Evolutionary conservation across 2,888 invertebrate genomes (phyloP), one percentile per base, ranked within the genome.

Genomic region (Lasioglossum figueresi): DNA sequence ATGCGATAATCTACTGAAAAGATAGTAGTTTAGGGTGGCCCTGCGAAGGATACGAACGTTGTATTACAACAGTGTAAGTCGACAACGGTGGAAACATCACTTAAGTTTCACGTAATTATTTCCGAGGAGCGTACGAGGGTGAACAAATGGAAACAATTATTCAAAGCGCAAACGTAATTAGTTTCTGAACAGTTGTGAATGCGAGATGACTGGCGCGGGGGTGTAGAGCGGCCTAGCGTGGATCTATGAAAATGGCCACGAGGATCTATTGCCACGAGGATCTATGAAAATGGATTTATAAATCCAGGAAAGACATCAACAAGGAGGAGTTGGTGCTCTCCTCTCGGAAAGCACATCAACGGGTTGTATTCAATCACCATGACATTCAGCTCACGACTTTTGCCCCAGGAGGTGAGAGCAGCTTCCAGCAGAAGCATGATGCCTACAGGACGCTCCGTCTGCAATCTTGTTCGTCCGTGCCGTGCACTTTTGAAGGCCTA

Each of bases 361-460:
- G 85, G 86, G 82, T 89, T 84, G 92, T 93, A 92, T 93, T 93
- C 92, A 92, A 92, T 92, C 92, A 91, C 93, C 91, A 91, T 93
- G 93, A 93, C 93, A 93, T 93, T 93, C 91, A 89, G 90, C 91
- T 90, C 93, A 93, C 94, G 93, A 93, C 91, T 92, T 91, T 93
- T 92, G 94, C 94, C 94, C 92, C 92, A 82, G 93, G 94, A 92
- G 94, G 94, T 94, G 94, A 94, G 94, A 94, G 94, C 91, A 91
- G 92, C 92, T 91, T 89, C 92, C 90, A 91, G 90, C 88, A 91
- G 86, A 82, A 86, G 88, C 90, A 75, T 84, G 80, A 79, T 89
- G 79, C 82, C 83, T 86, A 87, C 88, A 89, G 88, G 88, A 88
- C 91, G 83, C 88, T 76, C 63, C 86, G 83, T 77, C 80, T 82